Evolutionary conservation across 2,113 vertebrate species (phyloP).

Genomic region (Syngnathus typhle): DNA sequence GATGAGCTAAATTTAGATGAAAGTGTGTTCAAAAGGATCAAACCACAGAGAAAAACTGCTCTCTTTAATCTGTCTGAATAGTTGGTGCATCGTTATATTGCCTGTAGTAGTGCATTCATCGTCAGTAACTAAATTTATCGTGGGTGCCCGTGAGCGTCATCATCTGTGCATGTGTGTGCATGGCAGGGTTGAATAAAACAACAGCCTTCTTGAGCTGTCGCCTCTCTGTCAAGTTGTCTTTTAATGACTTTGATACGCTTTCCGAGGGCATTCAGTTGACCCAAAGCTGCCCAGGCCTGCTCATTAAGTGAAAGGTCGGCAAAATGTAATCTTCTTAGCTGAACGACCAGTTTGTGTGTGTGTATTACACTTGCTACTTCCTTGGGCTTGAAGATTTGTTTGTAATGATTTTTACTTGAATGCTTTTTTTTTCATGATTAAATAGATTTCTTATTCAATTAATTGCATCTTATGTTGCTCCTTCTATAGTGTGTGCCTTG

Average conservation of each 20-base stretch:
- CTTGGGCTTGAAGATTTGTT: too few species aligned
- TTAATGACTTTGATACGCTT: not conserved
- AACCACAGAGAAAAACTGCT: not conserved
- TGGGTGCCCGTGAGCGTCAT: not conserved
- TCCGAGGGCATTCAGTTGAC: not conserved
- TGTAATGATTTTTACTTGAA: too few species aligned
- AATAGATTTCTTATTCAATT: too few species aligned
- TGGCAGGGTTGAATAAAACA: not conserved
- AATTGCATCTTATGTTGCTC: too few species aligned
- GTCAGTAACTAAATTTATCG: not conserved
- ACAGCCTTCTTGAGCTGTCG: not conserved
- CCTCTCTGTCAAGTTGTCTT: not conserved
- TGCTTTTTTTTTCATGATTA: too few species aligned
- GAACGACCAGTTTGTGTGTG: slow-evolving; percentile 22
- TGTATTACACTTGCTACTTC: not conserved
- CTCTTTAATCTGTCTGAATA: not conserved
- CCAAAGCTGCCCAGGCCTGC: slow-evolving; percentile 8
- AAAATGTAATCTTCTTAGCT: slow-evolving; percentile 68
- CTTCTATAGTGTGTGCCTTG: too few species aligned
- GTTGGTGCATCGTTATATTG: not conserved
- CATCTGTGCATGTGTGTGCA: not conserved
- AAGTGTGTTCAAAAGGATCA: not conserved
- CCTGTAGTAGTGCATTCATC: not conserved
- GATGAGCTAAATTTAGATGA: not conserved
- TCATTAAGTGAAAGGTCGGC: slow-evolving; percentile 67